Conservation (phyloP, 1,140 invertebrate species). For the Neodiprion pinetum region DNA sequence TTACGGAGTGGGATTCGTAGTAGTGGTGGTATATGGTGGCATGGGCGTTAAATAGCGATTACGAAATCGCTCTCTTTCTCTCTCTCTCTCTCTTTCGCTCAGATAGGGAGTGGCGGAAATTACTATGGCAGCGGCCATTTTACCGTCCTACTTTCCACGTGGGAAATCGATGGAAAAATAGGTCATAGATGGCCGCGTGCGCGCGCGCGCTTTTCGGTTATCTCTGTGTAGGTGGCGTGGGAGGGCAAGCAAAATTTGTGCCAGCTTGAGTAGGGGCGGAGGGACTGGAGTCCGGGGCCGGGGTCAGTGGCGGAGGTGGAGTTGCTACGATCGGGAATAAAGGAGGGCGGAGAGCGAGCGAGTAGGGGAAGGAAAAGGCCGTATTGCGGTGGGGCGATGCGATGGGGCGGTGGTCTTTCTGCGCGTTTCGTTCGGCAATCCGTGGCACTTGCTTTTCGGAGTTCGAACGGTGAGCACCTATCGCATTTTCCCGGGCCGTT, state of each 20-base stretch:
- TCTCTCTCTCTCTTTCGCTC: not conserved
- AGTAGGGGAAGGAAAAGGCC: not conserved
- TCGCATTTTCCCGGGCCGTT: constrained; percentile 20
- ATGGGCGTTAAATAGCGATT: not conserved
- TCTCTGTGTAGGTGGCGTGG: not conserved
- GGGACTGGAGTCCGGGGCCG: too few species aligned
- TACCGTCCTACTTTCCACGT: constrained; percentile 31
- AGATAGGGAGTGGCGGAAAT: constrained; percentile 22
- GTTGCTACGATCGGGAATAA: not conserved
- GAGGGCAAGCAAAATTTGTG: constrained; percentile 18
- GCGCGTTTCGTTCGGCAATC: not conserved
- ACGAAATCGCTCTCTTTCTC: not conserved
- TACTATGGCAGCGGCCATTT: constrained; percentile 10
- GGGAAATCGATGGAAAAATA: constrained; percentile 57
- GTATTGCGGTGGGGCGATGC: not conserved
- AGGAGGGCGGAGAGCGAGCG: not conserved
- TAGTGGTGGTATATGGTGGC: not conserved
- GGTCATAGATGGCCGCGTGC: constrained; percentile 47
- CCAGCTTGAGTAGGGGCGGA: not conserved
- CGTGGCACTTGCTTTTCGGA: constrained; percentile 11
- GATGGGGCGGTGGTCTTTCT: not conserved
- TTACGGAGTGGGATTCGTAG: not conserved
- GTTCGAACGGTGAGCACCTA: not conserved
- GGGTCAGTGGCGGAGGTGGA: too few species aligned
- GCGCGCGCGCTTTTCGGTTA: too few species aligned